These are phyloP conservation scores for Pheosia tremula DNA, from an alignment of 2,888 invertebrate species.

Conservation along the genomic window DNA sequence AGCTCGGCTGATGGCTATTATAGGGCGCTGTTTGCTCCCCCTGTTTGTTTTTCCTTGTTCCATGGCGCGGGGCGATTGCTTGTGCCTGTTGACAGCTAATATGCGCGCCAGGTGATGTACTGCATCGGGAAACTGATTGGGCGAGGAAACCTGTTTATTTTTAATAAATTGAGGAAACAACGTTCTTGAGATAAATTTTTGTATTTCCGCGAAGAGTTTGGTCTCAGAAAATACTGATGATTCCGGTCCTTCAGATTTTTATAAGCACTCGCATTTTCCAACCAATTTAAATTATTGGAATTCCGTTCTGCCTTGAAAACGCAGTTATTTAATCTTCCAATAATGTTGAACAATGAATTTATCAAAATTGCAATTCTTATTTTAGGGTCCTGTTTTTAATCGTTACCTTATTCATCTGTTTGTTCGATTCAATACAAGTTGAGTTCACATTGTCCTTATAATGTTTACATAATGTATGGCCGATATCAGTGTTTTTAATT, in stretches of 20 bases:
- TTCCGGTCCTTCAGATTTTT: no score
- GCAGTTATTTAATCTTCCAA: no score
- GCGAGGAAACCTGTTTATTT: conserved; percentile 30
- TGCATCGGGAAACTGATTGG: conserved; percentile 42
- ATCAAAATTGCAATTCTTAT: no score
- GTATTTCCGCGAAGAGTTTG: neutral
- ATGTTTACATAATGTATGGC: neutral
- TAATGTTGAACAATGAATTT: no score
- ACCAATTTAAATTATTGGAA: no score
- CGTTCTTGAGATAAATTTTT: neutral
- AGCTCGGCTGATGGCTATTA: conserved; percentile 58
- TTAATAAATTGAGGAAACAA: neutral
- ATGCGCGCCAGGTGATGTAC: conserved; percentile 64
- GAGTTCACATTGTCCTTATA: neutral
- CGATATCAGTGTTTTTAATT: neutral
- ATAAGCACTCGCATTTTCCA: no score
- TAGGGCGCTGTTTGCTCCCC: conserved; percentile 51
- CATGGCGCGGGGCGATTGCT: conserved; percentile 52
- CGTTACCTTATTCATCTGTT: no score
- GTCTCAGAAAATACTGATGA: neutral
- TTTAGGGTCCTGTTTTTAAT: no score
- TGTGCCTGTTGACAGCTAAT: conserved; percentile 67
- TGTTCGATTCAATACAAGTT: no score
- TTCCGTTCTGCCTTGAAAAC: no score
- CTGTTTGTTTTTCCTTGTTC: conserved; percentile 62